phyloP scores from a whole-genome alignment of 1,140 invertebrate genomes.

The Orussus abietinus region DNA sequence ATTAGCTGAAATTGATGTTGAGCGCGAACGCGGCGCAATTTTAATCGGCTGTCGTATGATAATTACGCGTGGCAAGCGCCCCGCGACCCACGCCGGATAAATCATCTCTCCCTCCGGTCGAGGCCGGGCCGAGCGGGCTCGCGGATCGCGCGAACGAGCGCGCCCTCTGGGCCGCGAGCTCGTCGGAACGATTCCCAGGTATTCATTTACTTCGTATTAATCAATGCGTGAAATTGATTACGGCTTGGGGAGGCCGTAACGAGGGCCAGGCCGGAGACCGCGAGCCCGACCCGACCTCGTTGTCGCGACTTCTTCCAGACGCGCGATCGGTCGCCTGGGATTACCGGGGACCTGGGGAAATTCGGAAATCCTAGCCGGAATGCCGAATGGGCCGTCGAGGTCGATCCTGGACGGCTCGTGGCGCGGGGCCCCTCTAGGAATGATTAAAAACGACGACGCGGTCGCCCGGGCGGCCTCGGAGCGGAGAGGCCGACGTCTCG shows the following conservation, averaged over 20 bases:
- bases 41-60: slow-evolving; percentile 54
- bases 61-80: slow-evolving; percentile 44
- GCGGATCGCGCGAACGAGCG: not conserved
- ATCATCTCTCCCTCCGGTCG: slow-evolving; percentile 36
- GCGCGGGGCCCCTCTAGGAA: too few relatives aligned
- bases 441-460: too few relatives aligned
- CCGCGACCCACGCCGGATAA: slow-evolving; percentile 46
- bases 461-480: too few relatives aligned
- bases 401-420: too few relatives aligned
- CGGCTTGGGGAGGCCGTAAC: slow-evolving; percentile 24
- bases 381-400: too few relatives aligned
- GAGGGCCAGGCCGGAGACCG: slow-evolving; percentile 24
- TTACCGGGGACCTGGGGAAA: too few relatives aligned
- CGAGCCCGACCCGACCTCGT: too few relatives aligned
- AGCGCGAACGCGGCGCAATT: slow-evolving; percentile 40
- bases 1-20: slow-evolving; percentile 52
- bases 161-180: not conserved
- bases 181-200: slow-evolving; percentile 38
- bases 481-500: too few relatives aligned
- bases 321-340: too few relatives aligned
- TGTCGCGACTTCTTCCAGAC: too few relatives aligned
- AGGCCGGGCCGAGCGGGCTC: slow-evolving; percentile 6
- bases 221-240: slow-evolving; percentile 50
- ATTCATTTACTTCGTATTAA: slow-evolving; percentile 50
- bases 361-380: too few relatives aligned